Evolutionary conservation across 2,888 invertebrate species (phyloP), one percentile per base, ranked within the genome.

Genomic region (Phyllotreta striolata): DNA sequence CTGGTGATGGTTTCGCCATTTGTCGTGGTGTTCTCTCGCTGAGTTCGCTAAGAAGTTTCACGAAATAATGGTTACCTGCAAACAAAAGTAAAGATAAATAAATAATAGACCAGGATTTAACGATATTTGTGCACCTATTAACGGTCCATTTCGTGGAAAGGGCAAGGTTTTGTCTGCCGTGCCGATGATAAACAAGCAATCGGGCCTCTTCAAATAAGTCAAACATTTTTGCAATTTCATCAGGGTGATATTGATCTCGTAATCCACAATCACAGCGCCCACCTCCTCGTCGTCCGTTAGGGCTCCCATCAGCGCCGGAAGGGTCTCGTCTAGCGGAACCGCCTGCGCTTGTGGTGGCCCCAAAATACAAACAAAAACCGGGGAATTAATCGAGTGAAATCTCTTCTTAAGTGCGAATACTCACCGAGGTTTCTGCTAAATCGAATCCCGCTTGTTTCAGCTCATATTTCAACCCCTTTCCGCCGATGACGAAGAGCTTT

Each of bases 211-310:
- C 14, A 87, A 74, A 68, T 85, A 86, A 0, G 82, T 78, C 6
- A 81, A 71, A 0, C 85, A 84, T 73, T 80, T 83, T 69, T 84
- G 83, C 44, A 87, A 56, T 74, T 85, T 85, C 0, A 83, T 76
- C 67, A 85, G 79, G 70, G 84, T 86, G 5, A 84, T 74, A 70
- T 81, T 82, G 47, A 83, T 77, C 69, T 86, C 85, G 46, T 84
- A 81, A 73, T 87, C 87, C 13, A 85, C 77, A 0, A 87, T 81
- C n/a, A 88, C 86, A 0, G 87, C 87, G 10, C 86, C 86, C 0
- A 87, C 80, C 24, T 83, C 82, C 1, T 77, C 76, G 62, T 85
- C 82, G 44, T 84, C 83, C 40, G 71, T 66, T 4, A 82, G 62
- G 1, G 64, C 47, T 24, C 62, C 51, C 6, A 52, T n/a, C 14